Evolutionary conservation across 2,797 vertebrate genomes (phyloP).

Genomic region (Cyprinella venusta): DNA sequence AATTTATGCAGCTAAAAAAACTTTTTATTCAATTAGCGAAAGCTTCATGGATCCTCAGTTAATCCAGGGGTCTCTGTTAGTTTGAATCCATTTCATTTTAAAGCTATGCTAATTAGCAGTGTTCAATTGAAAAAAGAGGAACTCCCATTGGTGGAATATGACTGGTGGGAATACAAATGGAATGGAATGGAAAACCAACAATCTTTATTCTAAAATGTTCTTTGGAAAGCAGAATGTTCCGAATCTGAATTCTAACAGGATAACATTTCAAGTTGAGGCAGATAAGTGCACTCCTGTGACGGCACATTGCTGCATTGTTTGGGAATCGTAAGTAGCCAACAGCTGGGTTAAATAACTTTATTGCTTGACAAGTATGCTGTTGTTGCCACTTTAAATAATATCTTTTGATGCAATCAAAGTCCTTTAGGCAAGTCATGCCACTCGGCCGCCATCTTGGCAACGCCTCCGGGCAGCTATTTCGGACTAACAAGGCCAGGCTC

Average conservation of each 20-base stretch:
- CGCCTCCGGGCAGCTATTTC: too few species aligned
- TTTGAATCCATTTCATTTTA: conserved; percentile 36
- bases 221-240: neutral
- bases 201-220: conserved; percentile 14
- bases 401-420: too few species aligned
- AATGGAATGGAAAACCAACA: conserved; percentile 17
- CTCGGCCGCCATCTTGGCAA: too few species aligned
- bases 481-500: too few species aligned
- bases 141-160: conserved; percentile 9
- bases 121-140: conserved; percentile 37
- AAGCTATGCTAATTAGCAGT: conserved; percentile 30
- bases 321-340: neutral
- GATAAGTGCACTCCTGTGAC: neutral
- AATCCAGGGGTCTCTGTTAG: neutral
- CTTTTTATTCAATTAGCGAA: conserved; percentile 11
- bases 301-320: neutral
- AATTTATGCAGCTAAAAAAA: conserved; percentile 10
- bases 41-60: neutral
- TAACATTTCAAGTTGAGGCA: neutral
- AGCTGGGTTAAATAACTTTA: neutral
- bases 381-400: neutral
- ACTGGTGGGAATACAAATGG: conserved; percentile 19
- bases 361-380: neutral
- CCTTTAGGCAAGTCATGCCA: too few species aligned
- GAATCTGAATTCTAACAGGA: neutral